Evolutionary conservation across 2,797 vertebrate genomes (phyloP).

Genomic region (Semaprochilodus insignis): DNA sequence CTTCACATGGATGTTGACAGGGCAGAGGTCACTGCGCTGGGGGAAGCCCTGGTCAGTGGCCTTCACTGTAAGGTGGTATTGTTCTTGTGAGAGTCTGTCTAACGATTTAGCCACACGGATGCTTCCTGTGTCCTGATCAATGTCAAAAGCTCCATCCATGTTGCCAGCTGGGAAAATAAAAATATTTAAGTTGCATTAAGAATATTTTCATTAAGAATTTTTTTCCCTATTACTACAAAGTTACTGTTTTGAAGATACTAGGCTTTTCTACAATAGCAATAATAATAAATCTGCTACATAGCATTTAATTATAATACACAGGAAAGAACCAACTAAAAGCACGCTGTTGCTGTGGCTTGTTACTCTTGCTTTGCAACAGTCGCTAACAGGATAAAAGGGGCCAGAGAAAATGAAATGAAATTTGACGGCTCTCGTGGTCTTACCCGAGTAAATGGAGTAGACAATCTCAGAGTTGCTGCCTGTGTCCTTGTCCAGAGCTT

Average conservation of each 20-base stretch:
- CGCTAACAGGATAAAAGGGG: neutral
- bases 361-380: neutral
- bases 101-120: conserved; percentile 83
- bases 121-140: conserved; percentile 83
- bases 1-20: conserved; percentile 80
- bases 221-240: no score
- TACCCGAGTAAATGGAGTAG: conserved; percentile 92
- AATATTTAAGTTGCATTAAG: neutral
- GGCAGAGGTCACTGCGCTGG: conserved; percentile 84
- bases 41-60: conserved; percentile 92
- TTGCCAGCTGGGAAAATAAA: conserved; percentile 81
- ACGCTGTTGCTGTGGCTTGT: neutral
- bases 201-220: no score
- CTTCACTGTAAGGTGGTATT: conserved; percentile 86
- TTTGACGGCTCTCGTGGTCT: conserved; percentile 30
- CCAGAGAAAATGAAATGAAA: neutral
- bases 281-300: neutral
- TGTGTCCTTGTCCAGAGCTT: conserved; percentile 88
- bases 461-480: conserved; percentile 89
- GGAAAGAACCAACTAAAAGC: neutral
- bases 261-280: neutral
- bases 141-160: conserved; percentile 84
- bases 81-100: conserved; percentile 76
- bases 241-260: no score
- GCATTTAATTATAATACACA: neutral